Evolutionary conservation across 1,140 invertebrate species (phyloP), one percentile per base, ranked within the genome.

Genomic region (Piezodorus guildinii): DNA sequence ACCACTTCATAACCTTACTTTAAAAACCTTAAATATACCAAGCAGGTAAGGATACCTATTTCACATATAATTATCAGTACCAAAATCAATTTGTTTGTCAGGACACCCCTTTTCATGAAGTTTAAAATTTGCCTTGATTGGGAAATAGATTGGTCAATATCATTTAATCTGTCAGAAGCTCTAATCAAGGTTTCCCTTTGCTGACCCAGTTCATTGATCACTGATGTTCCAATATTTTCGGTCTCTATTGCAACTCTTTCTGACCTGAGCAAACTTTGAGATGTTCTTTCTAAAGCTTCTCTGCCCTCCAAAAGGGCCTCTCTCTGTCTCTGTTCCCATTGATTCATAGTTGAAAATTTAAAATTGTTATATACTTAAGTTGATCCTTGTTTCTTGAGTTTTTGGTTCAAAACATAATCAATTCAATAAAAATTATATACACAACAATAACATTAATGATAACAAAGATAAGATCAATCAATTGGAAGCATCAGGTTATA

Each of bases 161-260:
- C 79, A 5, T 75, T 72, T 2, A 87, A 72, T 71, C 80, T 72
- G 56, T 77, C 76, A 71, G 80, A 80, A 15, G 84, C 83, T 66
- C 83, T 69, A 3, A 81, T 69, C 14, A 88, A 73, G 15, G 79
- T 73, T 69, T 87, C 85, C 66, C 85, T 74, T 71, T 87, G 85
- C 63, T 72, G 74, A 2, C 79, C 79, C 23, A 87, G 71, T 69
- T 86, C 84, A 60, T 78, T 77, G n/a, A 88, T 77, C 9, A 89
- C 86, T 72, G 87, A 85, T 4, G 81, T 83, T 0, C 87, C 89
- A 67, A 91, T 80, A 70, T 83, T 78, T 74, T 91, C 90, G 0
- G 86, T 90, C 72, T 91, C 87, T 10, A 83, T 78, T 15, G 89
- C 86, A 56, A 88, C 78, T 69, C 82, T 81, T 66, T 87, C 84